Conservation (phyloP, 1,140 invertebrate species). For the Telenomus remus region DNA sequence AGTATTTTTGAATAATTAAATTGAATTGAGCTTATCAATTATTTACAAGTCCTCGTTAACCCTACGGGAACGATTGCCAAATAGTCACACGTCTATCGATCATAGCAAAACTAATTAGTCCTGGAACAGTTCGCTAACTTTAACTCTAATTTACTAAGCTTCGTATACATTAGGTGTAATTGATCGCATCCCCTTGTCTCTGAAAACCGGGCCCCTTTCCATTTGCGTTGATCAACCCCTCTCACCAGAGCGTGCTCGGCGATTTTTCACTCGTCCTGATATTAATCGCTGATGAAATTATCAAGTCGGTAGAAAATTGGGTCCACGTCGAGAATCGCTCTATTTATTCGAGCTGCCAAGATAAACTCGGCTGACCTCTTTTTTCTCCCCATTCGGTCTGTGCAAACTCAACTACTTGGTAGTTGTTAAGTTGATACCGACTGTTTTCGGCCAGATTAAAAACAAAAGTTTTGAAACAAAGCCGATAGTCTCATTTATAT, state of each 20-base stretch:
- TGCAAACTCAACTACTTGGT: background rate
- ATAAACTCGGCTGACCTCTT: conserved; percentile 25
- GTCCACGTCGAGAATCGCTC: conserved; percentile 26
- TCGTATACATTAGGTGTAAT: conserved; percentile 16
- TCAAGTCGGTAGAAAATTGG: conserved; percentile 21
- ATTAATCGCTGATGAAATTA: conserved; percentile 35
- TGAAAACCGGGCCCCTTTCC: conserved; percentile 11
- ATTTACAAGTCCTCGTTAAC: background rate
- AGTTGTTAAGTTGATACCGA: conserved; percentile 19
- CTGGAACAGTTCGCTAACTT: conserved; percentile 26
- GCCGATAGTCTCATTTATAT: too few relatives aligned
- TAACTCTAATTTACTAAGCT: conserved; percentile 41
- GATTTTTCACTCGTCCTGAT: conserved; percentile 30
- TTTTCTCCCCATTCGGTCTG: background rate
- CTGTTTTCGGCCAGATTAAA: background rate
- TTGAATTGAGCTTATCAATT: background rate
- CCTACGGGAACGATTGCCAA: background rate
- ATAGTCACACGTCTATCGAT: conserved; percentile 16
- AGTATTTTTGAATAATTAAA: background rate
- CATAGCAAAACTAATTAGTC: conserved; percentile 15
- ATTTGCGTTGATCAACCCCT: background rate
- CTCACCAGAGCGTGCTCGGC: conserved; percentile 4
- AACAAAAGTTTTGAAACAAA: too few relatives aligned
- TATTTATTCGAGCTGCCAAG: conserved; percentile 39
- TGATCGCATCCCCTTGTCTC: conserved; percentile 24